Evolutionary conservation across 2,797 vertebrate genomes (phyloP).

Genomic region (Loris lydekkerianus): DNA sequence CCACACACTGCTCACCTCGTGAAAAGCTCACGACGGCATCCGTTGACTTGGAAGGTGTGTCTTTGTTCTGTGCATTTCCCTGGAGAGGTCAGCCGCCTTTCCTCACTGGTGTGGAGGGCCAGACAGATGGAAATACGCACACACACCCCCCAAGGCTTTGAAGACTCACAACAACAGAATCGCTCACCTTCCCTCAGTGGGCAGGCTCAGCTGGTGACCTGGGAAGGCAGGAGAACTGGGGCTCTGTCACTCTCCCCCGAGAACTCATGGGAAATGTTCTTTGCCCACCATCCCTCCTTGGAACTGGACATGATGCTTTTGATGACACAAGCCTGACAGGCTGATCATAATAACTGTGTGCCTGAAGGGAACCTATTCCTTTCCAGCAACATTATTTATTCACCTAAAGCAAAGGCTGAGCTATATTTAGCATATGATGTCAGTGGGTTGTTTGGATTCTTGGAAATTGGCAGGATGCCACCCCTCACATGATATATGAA

Average conservation of each 20-base stretch:
- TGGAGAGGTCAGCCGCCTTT: slow-evolving; percentile 35
- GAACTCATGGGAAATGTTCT: slow-evolving; percentile 81
- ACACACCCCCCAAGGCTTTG: not conserved
- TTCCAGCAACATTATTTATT: slow-evolving; percentile 88
- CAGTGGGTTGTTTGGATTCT: slow-evolving; percentile 88
- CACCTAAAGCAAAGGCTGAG: slow-evolving; percentile 87
- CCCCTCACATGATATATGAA: slow-evolving; percentile 91
- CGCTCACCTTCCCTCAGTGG: slow-evolving; percentile 50
- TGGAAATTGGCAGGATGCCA: slow-evolving; percentile 88
- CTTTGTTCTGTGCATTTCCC: slow-evolving; percentile 73
- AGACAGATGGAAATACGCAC: not conserved
- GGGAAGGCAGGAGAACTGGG: slow-evolving; percentile 55
- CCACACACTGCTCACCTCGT: accelerated
- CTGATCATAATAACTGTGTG: slow-evolving; percentile 84
- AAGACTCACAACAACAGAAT: slow-evolving; percentile 65
- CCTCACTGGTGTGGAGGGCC: slow-evolving; percentile 67
- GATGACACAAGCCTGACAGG: slow-evolving; percentile 86
- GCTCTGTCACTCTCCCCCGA: slow-evolving; percentile 77
- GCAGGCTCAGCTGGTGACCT: slow-evolving; percentile 71
- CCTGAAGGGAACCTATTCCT: slow-evolving; percentile 85
- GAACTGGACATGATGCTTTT: slow-evolving; percentile 83
- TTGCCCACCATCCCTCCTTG: slow-evolving; percentile 78
- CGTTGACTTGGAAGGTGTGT: not conserved
- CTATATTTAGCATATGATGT: slow-evolving; percentile 91
- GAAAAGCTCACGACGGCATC: slow-evolving; percentile 45